A percentile compares a stretch with the other conserved stretches of the same genome.
These are phyloP conservation scores for Brachionichthys hirsutus DNA, from an alignment of 2,113 vertebrate genomes.

Conservation along the genomic window DNA sequence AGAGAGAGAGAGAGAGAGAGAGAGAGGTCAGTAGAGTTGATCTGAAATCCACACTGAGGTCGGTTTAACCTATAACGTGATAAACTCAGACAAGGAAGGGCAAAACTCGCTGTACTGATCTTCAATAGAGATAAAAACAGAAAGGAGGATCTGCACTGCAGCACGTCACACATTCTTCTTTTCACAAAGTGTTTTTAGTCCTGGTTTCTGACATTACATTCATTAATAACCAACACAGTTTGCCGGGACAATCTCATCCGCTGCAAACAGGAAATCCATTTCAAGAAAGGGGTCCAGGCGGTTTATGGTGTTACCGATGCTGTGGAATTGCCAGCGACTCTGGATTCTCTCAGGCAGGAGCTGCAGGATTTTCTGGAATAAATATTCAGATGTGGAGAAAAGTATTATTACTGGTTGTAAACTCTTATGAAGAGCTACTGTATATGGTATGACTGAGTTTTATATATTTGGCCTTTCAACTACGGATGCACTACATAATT, in stretches of 20 bases:
- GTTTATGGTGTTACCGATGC: conserved; percentile 85
- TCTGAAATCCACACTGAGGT: too few relatives aligned
- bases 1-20: conserved; percentile 42
- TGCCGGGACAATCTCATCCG: not conserved
- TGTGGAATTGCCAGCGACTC: conserved; percentile 98
- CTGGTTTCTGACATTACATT: not conserved
- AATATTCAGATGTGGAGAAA: not conserved
- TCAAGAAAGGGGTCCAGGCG: conserved; percentile 51
- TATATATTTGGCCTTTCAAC: not conserved
- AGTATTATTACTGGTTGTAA: not conserved
- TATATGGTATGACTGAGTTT: not conserved
- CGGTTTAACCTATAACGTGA: not conserved
- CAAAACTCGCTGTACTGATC: not conserved
- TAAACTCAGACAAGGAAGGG: not conserved
- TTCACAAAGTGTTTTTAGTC: not conserved
- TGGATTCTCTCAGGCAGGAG: conserved; percentile 97
- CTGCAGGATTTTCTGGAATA: conserved; percentile 93
- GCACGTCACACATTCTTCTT: not conserved
- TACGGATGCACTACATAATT: not conserved
- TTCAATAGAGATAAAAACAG: not conserved
- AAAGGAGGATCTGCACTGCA: too few relatives aligned
- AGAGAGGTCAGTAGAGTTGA: conserved; percentile 4
- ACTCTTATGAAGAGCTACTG: too few relatives aligned
- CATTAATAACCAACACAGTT: not conserved
- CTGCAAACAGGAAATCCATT: not conserved